A percentile compares a stretch with the other conserved stretches of the same genome.
Evolutionary conservation across 1,140 invertebrate genomes (phyloP).

Genomic region (Papilio helenus): DNA sequence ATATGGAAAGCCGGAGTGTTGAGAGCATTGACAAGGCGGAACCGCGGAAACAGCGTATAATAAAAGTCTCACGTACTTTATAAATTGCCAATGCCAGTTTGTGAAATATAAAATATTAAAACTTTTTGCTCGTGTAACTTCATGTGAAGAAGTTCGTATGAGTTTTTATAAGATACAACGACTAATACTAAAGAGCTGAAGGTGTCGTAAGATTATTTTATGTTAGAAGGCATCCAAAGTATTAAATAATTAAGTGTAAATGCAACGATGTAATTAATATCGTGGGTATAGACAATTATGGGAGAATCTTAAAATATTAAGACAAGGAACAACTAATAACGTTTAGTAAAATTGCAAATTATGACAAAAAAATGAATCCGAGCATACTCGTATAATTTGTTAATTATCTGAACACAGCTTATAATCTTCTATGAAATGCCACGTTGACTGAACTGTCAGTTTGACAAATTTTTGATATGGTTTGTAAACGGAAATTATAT

Average conservation of each 20-base stretch:
- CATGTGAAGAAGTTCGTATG: not conserved
- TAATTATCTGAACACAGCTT: not conserved
- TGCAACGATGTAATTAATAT: too few relatives aligned
- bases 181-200: too few relatives aligned
- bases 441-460: not conserved
- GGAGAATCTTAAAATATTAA: too few relatives aligned
- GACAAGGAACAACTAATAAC: too few relatives aligned
- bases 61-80: constrained; percentile 17
- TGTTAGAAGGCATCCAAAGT: too few relatives aligned
- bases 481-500: constrained; percentile 17
- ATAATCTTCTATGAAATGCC: not conserved
- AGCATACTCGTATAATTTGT: too few relatives aligned
- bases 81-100: not conserved
- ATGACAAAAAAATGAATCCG: too few relatives aligned
- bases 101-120: not conserved
- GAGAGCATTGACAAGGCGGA: not conserved
- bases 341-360: too few relatives aligned
- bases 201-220: too few relatives aligned
- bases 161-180: too few relatives aligned
- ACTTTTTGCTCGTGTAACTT: not conserved
- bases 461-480: constrained; percentile 17
- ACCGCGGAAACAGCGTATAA: not conserved
- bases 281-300: too few relatives aligned
- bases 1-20: not conserved
- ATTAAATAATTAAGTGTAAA: too few relatives aligned